phyloP scores from a whole-genome alignment of 2,113 vertebrate genomes.

The Chinchilla lanigera region DNA sequence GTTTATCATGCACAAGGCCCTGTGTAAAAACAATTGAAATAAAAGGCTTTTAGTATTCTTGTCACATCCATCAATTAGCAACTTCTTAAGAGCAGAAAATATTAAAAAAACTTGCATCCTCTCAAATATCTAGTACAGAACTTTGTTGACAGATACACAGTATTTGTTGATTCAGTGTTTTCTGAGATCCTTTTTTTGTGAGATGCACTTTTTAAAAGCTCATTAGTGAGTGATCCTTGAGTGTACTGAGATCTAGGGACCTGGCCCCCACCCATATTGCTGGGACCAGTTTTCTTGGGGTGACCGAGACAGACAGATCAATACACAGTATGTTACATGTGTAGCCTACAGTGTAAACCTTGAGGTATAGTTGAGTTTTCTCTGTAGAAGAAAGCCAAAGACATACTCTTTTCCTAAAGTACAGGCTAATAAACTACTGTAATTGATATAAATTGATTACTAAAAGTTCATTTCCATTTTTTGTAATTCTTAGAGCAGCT shows the following conservation, averaged over 20 bases:
- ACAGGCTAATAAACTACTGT: background rate
- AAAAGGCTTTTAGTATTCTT: background rate
- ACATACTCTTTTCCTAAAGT: background rate
- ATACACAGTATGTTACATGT: background rate
- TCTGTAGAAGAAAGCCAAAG: background rate
- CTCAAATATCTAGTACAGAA: background rate
- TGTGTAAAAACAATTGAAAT: background rate
- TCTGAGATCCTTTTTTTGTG: background rate
- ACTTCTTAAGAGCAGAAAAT: constrained; percentile 13
- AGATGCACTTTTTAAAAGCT: background rate
- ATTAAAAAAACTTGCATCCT: background rate
- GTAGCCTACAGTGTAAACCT: background rate
- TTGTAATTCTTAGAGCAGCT: background rate
- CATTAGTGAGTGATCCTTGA: background rate
- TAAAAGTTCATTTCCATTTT: background rate
- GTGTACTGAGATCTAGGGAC: background rate
- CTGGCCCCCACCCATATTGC: too few species aligned
- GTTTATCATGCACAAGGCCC: background rate
- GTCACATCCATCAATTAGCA: background rate
- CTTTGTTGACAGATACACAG: background rate
- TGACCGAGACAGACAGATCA: background rate
- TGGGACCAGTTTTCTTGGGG: background rate
- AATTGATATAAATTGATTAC: background rate
- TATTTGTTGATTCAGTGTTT: constrained; percentile 22
- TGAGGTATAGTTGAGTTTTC: background rate